phyloP scores from a whole-genome alignment of 2,113 vertebrate genomes.

The Megalops atlanticus region DNA sequence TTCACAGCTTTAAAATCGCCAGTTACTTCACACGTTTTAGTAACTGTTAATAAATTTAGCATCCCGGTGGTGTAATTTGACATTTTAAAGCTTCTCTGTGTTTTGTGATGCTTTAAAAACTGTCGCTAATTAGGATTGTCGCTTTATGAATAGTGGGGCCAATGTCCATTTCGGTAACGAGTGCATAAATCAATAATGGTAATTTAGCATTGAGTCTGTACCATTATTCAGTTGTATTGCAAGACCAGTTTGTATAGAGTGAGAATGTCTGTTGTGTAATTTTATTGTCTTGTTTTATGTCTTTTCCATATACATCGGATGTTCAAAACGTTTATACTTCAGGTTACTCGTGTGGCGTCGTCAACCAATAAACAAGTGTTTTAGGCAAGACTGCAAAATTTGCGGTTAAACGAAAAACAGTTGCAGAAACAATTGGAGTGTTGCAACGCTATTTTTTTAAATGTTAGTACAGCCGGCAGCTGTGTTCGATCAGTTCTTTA shows the following conservation, averaged over 20 bases:
- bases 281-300: not conserved
- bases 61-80: not conserved
- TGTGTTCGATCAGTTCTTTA: conserved; percentile 71
- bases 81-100: conserved; percentile 36
- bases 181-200: conserved; percentile 63
- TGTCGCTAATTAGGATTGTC: conserved; percentile 21
- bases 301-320: not conserved
- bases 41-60: conserved; percentile 10
- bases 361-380: conserved; percentile 24
- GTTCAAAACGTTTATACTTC: conserved; percentile 6
- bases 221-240: conserved; percentile 15
- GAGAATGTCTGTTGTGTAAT: not conserved
- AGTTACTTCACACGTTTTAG: not conserved
- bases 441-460: conserved; percentile 54
- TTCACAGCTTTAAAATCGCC: conserved; percentile 12
- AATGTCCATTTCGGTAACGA: conserved; percentile 38
- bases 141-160: conserved; percentile 50
- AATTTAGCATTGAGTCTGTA: conserved; percentile 41
- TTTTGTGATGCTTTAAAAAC: conserved; percentile 33
- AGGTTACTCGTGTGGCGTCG: not conserved
- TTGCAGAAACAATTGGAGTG: not conserved
- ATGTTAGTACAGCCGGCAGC: conserved; percentile 70
- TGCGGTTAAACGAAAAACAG: not conserved
- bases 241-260: not conserved
- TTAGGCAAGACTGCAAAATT: not conserved